Base-by-base conservation (phyloP, 2,888 invertebrate genomes). In the Miltochrista miniata region DNA sequence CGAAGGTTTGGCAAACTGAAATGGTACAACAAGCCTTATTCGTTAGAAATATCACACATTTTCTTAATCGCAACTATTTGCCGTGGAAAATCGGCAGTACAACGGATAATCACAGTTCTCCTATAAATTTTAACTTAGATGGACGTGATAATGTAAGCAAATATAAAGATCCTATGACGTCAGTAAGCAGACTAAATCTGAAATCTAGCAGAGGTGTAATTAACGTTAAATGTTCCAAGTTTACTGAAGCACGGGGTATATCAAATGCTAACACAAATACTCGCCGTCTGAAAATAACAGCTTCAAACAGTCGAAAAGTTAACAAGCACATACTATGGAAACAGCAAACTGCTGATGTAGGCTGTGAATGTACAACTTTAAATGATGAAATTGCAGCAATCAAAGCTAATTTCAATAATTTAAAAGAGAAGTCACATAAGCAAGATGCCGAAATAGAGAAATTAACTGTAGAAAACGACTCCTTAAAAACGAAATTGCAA, bases 1-100 rank as follows among this genome's bases (percentile, higher is more conserved):
- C 83, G 0, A 81, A 78, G 65, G 42, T 68, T 1, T 90, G 89
- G 88, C 76, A 87, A 58, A 65, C 68, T 7, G 86, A 90, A 55
- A 83, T 90, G 39, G 55, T 81, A 8, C 72, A 85, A 24, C 81
- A 89, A 65, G 76, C 85, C 9, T 41, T 74, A 34, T 73, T 73
- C 45, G 74, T 88, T 0, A 85, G 79, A 72, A 81, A 72, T 46
- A 48, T 75, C 4, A 65, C 68, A 0, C 70, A 77, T 15, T 53
- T 61, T 24, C 33, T 69, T n/a, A 68, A 53, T 18, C 51, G 35
- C 7, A 53, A 44, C 35, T 44, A 49, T 14, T 50, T 49, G 42
- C 24, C 46, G 3, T 47, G 45, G 50, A 55, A 36, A 18, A 13
- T 13, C 0, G 15, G 7, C n/a, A 4, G 7, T 0, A 49, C 45